Conservation (phyloP, 2,888 invertebrate genomes). For the Spodoptera picta region DNA sequence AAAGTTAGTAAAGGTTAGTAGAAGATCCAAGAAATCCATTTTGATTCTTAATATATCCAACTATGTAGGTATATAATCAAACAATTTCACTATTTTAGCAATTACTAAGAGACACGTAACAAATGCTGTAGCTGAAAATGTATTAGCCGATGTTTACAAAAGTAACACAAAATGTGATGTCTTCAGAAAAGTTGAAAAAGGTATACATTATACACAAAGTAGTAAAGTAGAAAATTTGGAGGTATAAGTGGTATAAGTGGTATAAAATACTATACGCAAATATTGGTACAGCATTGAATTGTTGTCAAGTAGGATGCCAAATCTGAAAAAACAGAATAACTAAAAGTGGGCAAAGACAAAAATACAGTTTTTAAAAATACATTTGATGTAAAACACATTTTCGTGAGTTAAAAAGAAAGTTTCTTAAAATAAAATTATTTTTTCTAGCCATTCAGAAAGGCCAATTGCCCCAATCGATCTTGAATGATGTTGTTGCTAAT, state of each 20-base stretch:
- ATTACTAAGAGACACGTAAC: slow-evolving; percentile 28
- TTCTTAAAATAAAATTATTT: neutral
- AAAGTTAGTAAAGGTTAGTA: slow-evolving; percentile 30
- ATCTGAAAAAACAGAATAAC: too few species aligned
- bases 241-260: too few species aligned
- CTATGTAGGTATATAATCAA: too few species aligned
- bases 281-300: too few species aligned
- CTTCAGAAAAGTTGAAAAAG: slow-evolving; percentile 7
- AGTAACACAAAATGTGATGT: slow-evolving; percentile 24
- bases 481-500: slow-evolving; percentile 23
- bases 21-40: neutral
- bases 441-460: slow-evolving; percentile 28
- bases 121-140: slow-evolving; percentile 2
- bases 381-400: too few species aligned
- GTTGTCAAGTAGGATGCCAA: too few species aligned
- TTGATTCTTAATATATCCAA: too few species aligned
- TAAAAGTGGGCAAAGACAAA: too few species aligned
- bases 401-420: too few species aligned
- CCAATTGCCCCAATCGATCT: slow-evolving; percentile 13
- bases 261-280: too few species aligned
- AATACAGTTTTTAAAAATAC: too few species aligned
- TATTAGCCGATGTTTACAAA: slow-evolving; percentile 7
- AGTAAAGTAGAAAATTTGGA: neutral
- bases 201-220: neutral
- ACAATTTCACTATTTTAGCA: slow-evolving; percentile 6